Percentiles rank a stretch among this genome's conserved stretches.
Evolutionary conservation across 2,888 invertebrate genomes (phyloP).

Genomic region (Acronicta psi): DNA sequence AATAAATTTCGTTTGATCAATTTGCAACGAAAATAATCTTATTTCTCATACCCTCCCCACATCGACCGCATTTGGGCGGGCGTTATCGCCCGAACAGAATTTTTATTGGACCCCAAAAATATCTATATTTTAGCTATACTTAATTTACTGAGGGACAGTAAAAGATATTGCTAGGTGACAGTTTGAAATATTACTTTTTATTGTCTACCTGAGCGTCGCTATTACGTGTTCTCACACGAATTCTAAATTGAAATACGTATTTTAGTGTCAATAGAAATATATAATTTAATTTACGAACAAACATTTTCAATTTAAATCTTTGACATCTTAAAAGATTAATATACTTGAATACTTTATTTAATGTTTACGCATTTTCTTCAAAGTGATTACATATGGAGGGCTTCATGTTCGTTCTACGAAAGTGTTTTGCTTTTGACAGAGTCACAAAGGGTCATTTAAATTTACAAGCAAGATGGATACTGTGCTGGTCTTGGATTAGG

Average conservation of each 20-base stretch:
- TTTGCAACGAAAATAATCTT: conserved; percentile 60
- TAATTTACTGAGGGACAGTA: conserved; percentile 47
- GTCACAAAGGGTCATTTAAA: conserved; percentile 75
- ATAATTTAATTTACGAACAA: conserved; percentile 11
- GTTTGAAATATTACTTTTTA: conserved; percentile 22
- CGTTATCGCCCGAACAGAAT: conserved; percentile 54
- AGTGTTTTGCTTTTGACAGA: conserved; percentile 47
- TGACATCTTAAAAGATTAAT: conserved; percentile 21
- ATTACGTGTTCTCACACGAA: conserved; percentile 7
- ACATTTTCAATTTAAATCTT: conserved; percentile 32
- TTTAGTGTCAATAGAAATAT: conserved; percentile 4
- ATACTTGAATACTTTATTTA: conserved; percentile 17
- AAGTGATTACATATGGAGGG: conserved; percentile 34
- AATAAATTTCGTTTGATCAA: conserved; percentile 61
- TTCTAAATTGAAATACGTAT: conserved; percentile 9
- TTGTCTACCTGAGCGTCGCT: conserved; percentile 15
- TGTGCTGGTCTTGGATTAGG: conserved; percentile 58
- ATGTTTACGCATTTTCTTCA: conserved; percentile 41
- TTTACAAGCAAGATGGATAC: conserved; percentile 65
- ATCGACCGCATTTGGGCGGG: conserved; percentile 56
- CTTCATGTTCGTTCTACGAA: conserved; percentile 35
- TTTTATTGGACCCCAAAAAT: conserved; percentile 58
- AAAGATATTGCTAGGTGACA: conserved; percentile 30
- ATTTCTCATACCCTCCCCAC: conserved; percentile 55
- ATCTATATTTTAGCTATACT: conserved; percentile 43